Evolutionary conservation across 2,888 invertebrate species (phyloP), one percentile per base, ranked within the genome.

Genomic region (Plebejus argus): DNA sequence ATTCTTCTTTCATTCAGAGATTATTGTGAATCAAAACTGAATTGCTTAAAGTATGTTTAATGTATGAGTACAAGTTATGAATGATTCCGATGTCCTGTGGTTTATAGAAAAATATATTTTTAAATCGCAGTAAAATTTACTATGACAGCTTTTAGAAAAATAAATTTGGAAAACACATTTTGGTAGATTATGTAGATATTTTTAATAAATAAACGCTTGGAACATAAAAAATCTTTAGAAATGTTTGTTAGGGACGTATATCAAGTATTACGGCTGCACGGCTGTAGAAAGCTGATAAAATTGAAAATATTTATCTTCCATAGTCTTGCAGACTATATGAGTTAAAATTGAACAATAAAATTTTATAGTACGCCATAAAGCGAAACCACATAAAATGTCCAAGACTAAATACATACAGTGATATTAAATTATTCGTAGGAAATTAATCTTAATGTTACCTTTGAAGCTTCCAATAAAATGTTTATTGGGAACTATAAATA

Each of bases 51-150:
- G 70, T 56, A 80, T 80, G 77, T 76, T 77, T 79, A 77, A 80
- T 80, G 79, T 76, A 80, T 80, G 75, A 79, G 78, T 39, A 71
- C 77, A 77, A 74, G 70, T 79, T 78, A 80, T 72, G 77, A 77
- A 71, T 77, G 77, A 72, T 58, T 72, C 58, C 72, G 53, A 74
- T 74, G 53, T 18, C 18, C 15, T 18, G 18, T 18, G 18, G 15
- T 72, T 72, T 45, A 72, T 72, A 45, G 20, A 45, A 71, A 71
- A 39, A n/a, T 39, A 39, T 39, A 35, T 10, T 33, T 33, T 28
- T 70, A 45, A 45, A 45, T 0, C 45, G 1, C 45, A 45, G 45
- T 45, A 5, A 53, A 15, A 53, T 53, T 18, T 53, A 53, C 0
- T n/a, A 5, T 58, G 58, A 1, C 5, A 20, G 58, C 58, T 58